A percentile compares a stretch with the other conserved stretches of the same genome.
Evolutionary conservation across 2,888 invertebrate species (phyloP).

Genomic region (Chaetoderma sp.): DNA sequence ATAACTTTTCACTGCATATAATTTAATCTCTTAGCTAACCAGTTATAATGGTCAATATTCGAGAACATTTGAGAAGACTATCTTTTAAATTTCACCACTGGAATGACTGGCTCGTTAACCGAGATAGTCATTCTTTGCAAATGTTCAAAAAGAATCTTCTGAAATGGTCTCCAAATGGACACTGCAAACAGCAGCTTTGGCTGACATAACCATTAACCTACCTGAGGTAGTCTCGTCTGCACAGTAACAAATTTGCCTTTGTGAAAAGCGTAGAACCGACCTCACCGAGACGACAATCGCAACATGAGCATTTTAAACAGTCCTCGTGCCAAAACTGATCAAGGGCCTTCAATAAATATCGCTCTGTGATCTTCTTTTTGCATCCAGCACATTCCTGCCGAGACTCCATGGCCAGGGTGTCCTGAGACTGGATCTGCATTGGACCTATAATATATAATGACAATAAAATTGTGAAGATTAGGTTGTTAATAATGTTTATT

Average conservation of each 20-base stretch:
- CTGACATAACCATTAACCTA: too few relatives aligned
- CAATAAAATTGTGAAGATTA: not conserved
- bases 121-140: too few relatives aligned
- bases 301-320: conserved; percentile 88
- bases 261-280: conserved; percentile 91
- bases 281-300: conserved; percentile 92
- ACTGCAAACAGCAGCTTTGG: too few relatives aligned
- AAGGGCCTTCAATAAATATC: conserved; percentile 85
- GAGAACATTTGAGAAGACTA: too few relatives aligned
- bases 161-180: too few relatives aligned
- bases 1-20: too few relatives aligned
- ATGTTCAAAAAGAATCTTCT: too few relatives aligned
- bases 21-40: too few relatives aligned
- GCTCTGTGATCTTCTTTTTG: conserved; percentile 84
- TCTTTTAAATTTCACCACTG: too few relatives aligned
- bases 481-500: not conserved
- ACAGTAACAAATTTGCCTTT: conserved; percentile 90
- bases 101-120: too few relatives aligned
- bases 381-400: conserved; percentile 83
- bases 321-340: conserved; percentile 95
- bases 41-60: too few relatives aligned
- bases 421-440: conserved; percentile 58
- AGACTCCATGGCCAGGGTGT: conserved; percentile 34
- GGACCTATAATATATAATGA: conserved; percentile 42
- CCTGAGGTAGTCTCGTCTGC: conserved; percentile 93